Percentiles rank a stretch among this genome's conserved stretches.
Evolutionary conservation across 2,888 invertebrate species (phyloP).

Genomic region (Cerastoderma edule): DNA sequence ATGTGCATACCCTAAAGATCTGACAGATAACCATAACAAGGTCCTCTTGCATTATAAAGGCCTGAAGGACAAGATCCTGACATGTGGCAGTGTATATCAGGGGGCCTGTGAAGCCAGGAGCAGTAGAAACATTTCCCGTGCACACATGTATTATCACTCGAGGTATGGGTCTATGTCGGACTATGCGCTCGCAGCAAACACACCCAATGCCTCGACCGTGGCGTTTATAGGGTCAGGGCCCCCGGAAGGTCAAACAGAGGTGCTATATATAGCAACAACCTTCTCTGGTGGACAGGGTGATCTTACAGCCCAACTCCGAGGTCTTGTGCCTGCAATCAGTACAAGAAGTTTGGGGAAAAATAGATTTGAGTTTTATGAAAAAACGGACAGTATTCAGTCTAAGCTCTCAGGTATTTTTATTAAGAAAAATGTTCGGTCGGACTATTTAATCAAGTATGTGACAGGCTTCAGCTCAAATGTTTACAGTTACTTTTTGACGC

Average conservation of each 20-base stretch:
- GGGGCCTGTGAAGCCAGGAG: conserved; percentile 78
- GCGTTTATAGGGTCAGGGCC: conserved; percentile 95
- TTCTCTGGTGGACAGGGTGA: conserved; percentile 70
- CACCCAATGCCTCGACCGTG: conserved; percentile 96
- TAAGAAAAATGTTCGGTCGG: conserved; percentile 64
- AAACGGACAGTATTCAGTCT: conserved; percentile 63
- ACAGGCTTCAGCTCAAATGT: conserved; percentile 77
- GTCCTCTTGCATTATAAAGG: conserved; percentile 71
- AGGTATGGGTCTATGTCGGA: conserved; percentile 58
- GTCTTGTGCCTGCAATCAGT: conserved; percentile 96
- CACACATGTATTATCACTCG: conserved; percentile 57
- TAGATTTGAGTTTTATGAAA: conserved; percentile 65
- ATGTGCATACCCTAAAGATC: conserved; percentile 60
- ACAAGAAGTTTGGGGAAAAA: conserved; percentile 85
- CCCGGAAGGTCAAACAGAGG: conserved; percentile 60
- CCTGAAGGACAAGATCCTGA: conserved; percentile 73
- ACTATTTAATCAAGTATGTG: conserved; percentile 74
- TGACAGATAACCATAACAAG: conserved; percentile 79
- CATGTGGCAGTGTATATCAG: conserved; percentile 81
- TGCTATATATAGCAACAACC: conserved; percentile 98
- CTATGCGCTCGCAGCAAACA: conserved; percentile 93
- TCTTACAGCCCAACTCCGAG: conserved; percentile 66
- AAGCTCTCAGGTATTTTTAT: conserved; percentile 68
- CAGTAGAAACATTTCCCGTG: conserved; percentile 69
- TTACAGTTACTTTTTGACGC: conserved; percentile 88